A percentile compares a stretch with the other conserved stretches of the same genome.
Conservation (phyloP, 1,140 invertebrate genomes). For the Centruroides sculpturatus region DNA sequence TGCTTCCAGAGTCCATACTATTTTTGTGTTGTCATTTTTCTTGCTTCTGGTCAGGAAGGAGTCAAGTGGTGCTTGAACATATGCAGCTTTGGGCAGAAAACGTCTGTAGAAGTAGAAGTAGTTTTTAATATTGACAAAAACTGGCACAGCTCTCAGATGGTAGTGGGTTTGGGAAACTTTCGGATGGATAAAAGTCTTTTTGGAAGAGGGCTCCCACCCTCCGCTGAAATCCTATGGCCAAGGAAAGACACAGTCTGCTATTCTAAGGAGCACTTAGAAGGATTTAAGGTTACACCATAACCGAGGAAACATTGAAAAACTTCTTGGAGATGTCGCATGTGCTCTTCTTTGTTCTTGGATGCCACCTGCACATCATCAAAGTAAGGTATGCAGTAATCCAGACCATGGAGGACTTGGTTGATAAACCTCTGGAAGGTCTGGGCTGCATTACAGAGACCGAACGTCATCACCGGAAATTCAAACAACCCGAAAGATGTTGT, state of each 20-base stretch:
- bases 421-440: too few relatives aligned
- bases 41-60: neutral
- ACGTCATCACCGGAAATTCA: conserved; percentile 23
- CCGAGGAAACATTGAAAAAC: too few relatives aligned
- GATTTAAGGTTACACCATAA: too few relatives aligned
- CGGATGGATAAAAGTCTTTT: conserved; percentile 26
- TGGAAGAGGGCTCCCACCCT: conserved; percentile 20
- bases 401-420: conserved; percentile 23
- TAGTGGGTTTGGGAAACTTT: conserved; percentile 22
- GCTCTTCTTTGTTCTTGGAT: conserved; percentile 18
- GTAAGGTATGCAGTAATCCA: conserved; percentile 24
- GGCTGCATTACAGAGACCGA: conserved; percentile 28
- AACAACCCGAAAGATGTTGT: conserved; percentile 5
- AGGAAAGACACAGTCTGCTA: conserved; percentile 16
- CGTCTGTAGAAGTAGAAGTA: conserved; percentile 28
- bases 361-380: conserved; percentile 26
- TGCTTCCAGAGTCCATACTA: neutral
- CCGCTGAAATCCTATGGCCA: conserved; percentile 21
- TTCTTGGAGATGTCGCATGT: neutral
- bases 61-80: conserved; percentile 8
- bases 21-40: neutral
- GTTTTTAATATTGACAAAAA: conserved; percentile 28
- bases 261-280: neutral
- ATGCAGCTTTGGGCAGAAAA: conserved; percentile 23
- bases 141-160: conserved; percentile 22